Conservation (phyloP, 2,888 invertebrate species). For the Poecilus cupreus region DNA sequence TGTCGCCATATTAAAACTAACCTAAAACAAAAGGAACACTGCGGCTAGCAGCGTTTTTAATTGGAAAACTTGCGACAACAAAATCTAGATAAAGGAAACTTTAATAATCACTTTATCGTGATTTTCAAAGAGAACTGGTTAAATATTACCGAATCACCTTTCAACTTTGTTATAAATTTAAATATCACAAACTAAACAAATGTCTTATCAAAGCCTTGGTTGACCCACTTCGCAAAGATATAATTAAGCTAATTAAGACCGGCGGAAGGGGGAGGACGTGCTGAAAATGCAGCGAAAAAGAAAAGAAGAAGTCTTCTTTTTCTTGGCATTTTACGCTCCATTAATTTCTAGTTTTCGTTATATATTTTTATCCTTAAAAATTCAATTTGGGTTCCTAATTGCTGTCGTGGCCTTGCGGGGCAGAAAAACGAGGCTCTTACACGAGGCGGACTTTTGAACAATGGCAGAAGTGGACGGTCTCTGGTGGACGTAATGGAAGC, state of each 20-base stretch:
- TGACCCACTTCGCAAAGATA: conserved; percentile 7
- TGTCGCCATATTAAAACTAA: too few relatives aligned
- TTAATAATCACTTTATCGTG: not conserved
- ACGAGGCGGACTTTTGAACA: not conserved
- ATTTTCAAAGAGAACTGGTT: not conserved
- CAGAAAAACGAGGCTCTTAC: conserved; percentile 20
- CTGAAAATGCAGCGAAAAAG: conserved; percentile 43
- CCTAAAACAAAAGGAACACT: too few relatives aligned
- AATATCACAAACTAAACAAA: not conserved
- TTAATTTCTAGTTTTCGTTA: conserved; percentile 58
- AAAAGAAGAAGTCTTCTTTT: conserved; percentile 42
- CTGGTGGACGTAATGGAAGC: not conserved
- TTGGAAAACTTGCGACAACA: not conserved
- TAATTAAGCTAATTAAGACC: conserved; percentile 19
- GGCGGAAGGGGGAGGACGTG: conserved; percentile 1
- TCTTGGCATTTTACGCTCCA: conserved; percentile 53
- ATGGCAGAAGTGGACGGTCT: not conserved
- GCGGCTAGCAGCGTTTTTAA: not conserved
- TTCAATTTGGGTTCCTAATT: conserved; percentile 53
- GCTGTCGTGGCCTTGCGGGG: not conserved
- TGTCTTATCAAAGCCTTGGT: not conserved
- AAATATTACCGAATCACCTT: conserved; percentile 10
- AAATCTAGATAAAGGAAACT: not conserved
- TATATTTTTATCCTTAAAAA: conserved; percentile 55
- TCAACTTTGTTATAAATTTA: conserved; percentile 33